Base-by-base conservation (phyloP, 2,888 invertebrate species). In the Eledona agricola region DNA sequence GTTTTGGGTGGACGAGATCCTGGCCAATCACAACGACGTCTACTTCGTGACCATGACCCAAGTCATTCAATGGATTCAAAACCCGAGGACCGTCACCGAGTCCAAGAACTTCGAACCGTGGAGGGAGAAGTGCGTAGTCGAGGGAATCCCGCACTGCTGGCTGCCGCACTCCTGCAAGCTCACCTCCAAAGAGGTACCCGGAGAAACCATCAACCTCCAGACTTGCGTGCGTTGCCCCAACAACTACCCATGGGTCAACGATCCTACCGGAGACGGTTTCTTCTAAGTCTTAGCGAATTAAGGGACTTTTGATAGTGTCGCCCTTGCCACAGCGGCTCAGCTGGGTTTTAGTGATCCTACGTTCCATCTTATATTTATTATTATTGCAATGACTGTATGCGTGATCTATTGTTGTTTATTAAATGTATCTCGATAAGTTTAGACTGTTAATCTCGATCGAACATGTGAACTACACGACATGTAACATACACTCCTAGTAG, bases 41-140 rank as follows among this genome's bases (percentile, higher is more conserved):
- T 95, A 92, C 78, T 95, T 95, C 74, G 91, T 92, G 7, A 95
- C 94, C 52, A 94, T 93, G 93, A 94, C 94, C n/a, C 92, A 93
- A 76, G 93, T 93, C 3, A 93, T 95, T 65, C 94, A 94, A 73
- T 95, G 95, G 95, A 92, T 95, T 72, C 95, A 95, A 73, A 93
- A 93, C 74, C 94, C 94, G 29, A 83, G 90, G 54, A 93, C 93
- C 6, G 73, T 90, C 63, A 81, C 85, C 47, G 92, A 93, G 75
- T 88, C 89, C 37, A 92, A 93, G 82, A 92, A 88, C 81, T 95
- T 95, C 78, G 93, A 94, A 75, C 89, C 93, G 34, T 95, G 94
- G 93, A 89, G 89, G 83, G 94, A 94, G 78, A 93, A 91, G 85
- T 95, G 95, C 72, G 81, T 84, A 31, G 91, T 93, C n/a, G 90